Evolutionary conservation across 2,113 vertebrate genomes (phyloP), one percentile per base, ranked within the genome.

Genomic region (Stigmatopora nigra): DNA sequence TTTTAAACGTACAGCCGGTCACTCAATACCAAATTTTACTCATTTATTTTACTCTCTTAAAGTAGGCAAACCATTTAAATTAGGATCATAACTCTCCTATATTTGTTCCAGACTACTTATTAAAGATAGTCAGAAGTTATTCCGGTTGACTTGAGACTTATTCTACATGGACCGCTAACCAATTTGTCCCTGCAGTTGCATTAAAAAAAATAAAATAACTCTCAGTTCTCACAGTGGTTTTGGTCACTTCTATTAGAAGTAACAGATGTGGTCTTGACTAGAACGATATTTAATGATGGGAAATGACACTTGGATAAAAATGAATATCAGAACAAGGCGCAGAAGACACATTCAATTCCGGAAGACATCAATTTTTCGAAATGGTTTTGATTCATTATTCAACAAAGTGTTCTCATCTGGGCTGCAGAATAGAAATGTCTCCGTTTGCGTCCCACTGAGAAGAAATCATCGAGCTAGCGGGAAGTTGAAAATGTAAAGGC

Each of bases 391-490:
- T 19, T 59, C 10, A 64, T 48, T 67, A 53, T 57, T 61, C 20
- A 66, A 71, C 12, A 79, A 59, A 58, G 49, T 49, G 31, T 25
- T 49, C 46, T 65, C 60, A 52, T 51, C 38, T 55, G 47, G 56
- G 48, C 52, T 72, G 63, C 52, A 62, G n/a, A 73, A 61, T 61
- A 49, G 7, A 67, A 73, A 79, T 65, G 51, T 38, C 4, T 78
- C 56, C 68, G 65, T 75, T 49, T 77, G 36, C 58, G 59, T 63
- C 56, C 55, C 67, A 19, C 35, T 75, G 70, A 63, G 48, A 69
- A 14, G 31, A 65, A 65, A 74, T 74, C 62, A 76, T 6, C 4
- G 25, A 56, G 65, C 44, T 31, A 62, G 41, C n/a, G 66, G 58
- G 56, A 35, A 10, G 53, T 31, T 70, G 38, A 45, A 55, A 58